Evolutionary conservation across 2,797 vertebrate genomes (phyloP), one percentile per base, ranked within the genome.

Genomic region (Pteropus rufus): DNA sequence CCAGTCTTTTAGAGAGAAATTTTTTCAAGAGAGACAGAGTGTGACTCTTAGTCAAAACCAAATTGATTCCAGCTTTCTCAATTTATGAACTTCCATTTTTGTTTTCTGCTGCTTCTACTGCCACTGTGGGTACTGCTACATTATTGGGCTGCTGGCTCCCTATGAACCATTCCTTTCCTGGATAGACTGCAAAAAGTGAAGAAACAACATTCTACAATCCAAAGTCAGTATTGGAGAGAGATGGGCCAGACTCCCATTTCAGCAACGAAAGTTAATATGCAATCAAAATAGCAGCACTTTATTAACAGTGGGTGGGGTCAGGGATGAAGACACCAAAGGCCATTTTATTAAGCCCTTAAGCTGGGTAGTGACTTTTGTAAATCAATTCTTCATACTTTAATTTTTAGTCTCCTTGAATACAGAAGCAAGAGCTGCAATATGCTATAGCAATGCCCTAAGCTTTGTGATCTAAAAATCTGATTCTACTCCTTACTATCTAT

Each of bases 11-110:
- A 92, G 75, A 86, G 11, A 91, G 73, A 16, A 5, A 8, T 44
- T 56, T 70, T 89, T 91, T 54, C 52, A 29, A 96, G 82, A 93
- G 54, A 94, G 58, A 65, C 31, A 95, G 69, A 89, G 64, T 70
- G 79, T 89, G 96, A 97, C 90, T 94, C 85, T 95, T 93, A 97
- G 73, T 96, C 94, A 95, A 96, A 95, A 87, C 36, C 89, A 96
- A 95, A 97, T 96, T 95, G 94, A 84, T 70, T 89, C 89, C 97
- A 93, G 93, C 91, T 93, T 93, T 95, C 95, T 79, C 65, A 29
- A 26, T 52, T 49, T 69, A 46, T 39, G 46, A 73, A 65, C 31
- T 93, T 77, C 80, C 79, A 84, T 91, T 86, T 86, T 39, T 36
- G 44, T 88, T 94, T 88, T 76, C 89, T 90, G 60, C 19, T 52